These are phyloP conservation scores for Lota lota DNA, from an alignment of 2,113 vertebrate genomes.

Conservation along the genomic window DNA sequence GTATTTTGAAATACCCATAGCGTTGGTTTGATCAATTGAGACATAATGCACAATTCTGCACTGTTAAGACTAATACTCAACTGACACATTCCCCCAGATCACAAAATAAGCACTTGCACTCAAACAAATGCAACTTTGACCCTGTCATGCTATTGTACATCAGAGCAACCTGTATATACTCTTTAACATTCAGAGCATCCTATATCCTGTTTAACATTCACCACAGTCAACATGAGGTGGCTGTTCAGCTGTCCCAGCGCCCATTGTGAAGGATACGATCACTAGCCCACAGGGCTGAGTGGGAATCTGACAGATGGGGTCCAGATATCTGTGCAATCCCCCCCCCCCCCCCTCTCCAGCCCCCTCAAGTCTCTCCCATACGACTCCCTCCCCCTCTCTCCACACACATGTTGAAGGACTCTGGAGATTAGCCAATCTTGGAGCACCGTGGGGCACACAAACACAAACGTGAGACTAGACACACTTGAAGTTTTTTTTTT, in stretches of 20 bases:
- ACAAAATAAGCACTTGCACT: not conserved
- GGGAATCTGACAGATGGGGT: conserved; percentile 54
- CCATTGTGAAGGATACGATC: conserved; percentile 34
- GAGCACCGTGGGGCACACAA: conserved; percentile 14
- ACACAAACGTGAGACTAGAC: no score
- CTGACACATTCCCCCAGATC: not conserved
- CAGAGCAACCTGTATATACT: not conserved
- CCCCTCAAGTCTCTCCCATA: no score
- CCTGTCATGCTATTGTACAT: not conserved
- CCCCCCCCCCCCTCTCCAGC: not conserved
- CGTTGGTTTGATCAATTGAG: not conserved
- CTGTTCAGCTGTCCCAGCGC: conserved; percentile 21
- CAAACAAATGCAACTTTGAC: not conserved
- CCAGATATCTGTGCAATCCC: conserved; percentile 27
- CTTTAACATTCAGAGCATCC: no score
- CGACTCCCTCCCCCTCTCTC: not conserved
- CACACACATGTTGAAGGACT: conserved; percentile 8
- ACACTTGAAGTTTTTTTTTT: no score
- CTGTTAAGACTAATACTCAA: not conserved
- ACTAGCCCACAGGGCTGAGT: conserved; percentile 35
- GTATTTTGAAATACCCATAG: not conserved
- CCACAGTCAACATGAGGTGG: conserved; percentile 13
- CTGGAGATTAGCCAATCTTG: conserved; percentile 29
- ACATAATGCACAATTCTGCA: not conserved
- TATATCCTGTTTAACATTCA: not conserved